Evolutionary conservation across 2,113 vertebrate species (phyloP), one percentile per base, ranked within the genome.

Genomic region (Xiphias gladius): DNA sequence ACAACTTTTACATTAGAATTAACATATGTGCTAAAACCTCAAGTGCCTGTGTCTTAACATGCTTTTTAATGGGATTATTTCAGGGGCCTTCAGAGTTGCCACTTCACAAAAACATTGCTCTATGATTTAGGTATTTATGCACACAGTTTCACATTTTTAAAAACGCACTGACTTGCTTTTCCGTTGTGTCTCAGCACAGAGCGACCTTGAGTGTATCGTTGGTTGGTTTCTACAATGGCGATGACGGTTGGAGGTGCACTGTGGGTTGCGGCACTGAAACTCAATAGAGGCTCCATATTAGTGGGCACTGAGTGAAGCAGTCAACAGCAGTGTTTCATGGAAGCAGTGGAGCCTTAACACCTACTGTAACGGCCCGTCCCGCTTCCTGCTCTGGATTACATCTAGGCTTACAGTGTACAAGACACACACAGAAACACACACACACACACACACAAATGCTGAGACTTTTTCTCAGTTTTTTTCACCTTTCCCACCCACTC

Each of bases 321-420:
- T 94, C 92, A 92, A 52, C 92, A 63, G 83, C 83, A 89, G 84
- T 85, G 86, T 92, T 91, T 93, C 82, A 92, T 85, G 76, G 87
- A 87, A 79, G 90, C 88, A 89, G 77, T 77, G 88, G 88, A 90
- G 87, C 91, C 88, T 90, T 91, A 87, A 92, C 93, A 93, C 89
- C 84, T 94, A 92, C 81, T 87, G 84, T 85, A 91, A 91, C 83
- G 83, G 88, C 79, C 85, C 73, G 80, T 57, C 52, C 80, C 13
- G 84, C 88, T 93, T 93, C 91, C 91, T 93, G 92, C 74, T 86
- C 80, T 88, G 90, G 92, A 93, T 92, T 93, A 91, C 90, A 92
- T 84, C 83, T 58, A 82, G 73, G 66, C 63, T 88, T 91, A 90
- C 64, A 77, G 78, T 88, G 82, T 55, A 68, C 26, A 41, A 46